Evolutionary conservation across 2,113 vertebrate genomes (phyloP).

Genomic region (Leucopsar rothschildi): DNA sequence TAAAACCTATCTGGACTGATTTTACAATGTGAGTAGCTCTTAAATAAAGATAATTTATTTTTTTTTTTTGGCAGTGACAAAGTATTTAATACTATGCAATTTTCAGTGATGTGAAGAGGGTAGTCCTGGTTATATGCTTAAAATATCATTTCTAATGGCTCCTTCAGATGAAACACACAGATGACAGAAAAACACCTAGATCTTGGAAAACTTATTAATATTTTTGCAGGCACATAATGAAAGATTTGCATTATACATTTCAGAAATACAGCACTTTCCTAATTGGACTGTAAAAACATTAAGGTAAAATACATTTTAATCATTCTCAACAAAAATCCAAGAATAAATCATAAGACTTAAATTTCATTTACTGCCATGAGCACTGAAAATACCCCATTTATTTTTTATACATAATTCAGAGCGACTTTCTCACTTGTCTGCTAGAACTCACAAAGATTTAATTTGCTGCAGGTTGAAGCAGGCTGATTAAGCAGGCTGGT

Average conservation of each 20-base stretch:
- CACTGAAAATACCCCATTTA: constrained; percentile 62
- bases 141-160: neutral
- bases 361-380: constrained; percentile 54
- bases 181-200: neutral
- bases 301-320: neutral
- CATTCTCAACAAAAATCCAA: constrained; percentile 24
- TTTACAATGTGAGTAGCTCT: neutral
- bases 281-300: neutral
- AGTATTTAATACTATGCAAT: neutral
- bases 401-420: constrained; percentile 65
- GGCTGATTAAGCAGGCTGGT: constrained; percentile 75
- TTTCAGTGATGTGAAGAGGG: neutral
- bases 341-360: constrained; percentile 32
- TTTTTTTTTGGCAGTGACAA: neutral
- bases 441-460: constrained; percentile 72
- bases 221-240: neutral
- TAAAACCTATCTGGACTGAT: neutral
- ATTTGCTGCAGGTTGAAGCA: constrained; percentile 78
- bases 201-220: neutral
- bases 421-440: constrained; percentile 61
- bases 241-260: neutral
- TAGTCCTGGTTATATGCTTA: neutral
- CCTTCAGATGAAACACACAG: neutral
- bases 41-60: neutral
- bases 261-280: neutral